phyloP scores from a whole-genome alignment of 2,113 vertebrate genomes.

The Morone saxatilis region DNA sequence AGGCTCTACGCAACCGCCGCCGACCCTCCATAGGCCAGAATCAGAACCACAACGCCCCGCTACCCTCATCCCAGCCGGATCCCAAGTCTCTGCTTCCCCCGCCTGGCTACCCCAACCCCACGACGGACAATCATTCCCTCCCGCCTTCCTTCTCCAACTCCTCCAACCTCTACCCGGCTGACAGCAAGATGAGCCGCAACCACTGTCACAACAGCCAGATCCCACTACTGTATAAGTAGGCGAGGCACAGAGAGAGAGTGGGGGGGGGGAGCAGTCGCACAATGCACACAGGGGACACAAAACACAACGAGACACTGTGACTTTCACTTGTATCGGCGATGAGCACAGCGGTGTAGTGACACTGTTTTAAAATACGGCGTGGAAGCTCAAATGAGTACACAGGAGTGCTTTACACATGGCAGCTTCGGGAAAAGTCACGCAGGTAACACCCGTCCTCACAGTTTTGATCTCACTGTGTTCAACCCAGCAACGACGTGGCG shows the following conservation, averaged over 20 bases:
- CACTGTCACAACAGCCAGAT: constrained; percentile 94
- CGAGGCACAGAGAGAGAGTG: not conserved
- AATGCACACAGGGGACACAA: constrained; percentile 43
- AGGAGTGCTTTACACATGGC: constrained; percentile 45
- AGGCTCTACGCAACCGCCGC: constrained; percentile 90
- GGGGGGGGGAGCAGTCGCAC: not conserved
- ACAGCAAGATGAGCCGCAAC: constrained; percentile 91
- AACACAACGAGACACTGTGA: constrained; percentile 70
- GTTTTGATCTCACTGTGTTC: constrained; percentile 54
- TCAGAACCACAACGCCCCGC: constrained; percentile 83
- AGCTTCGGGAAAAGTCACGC: constrained; percentile 35
- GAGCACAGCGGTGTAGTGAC: constrained; percentile 55
- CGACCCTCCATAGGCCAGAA: constrained; percentile 84
- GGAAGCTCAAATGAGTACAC: constrained; percentile 52
- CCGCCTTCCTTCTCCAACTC: constrained; percentile 87
- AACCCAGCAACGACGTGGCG: not conserved
- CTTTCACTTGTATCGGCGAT: constrained; percentile 59
- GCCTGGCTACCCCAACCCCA: constrained; percentile 84
- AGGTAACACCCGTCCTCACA: constrained; percentile 55
- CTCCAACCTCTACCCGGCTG: constrained; percentile 87
- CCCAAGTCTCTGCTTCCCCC: constrained; percentile 85
- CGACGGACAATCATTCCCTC: constrained; percentile 85
- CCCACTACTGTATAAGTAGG: constrained; percentile 92
- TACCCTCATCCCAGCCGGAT: constrained; percentile 74
- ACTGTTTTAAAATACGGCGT: constrained; percentile 30